A percentile compares a stretch with the other conserved stretches of the same genome.
Conservation (phyloP, 1,140 invertebrate genomes). For the Drosophila arawakana region DNA sequence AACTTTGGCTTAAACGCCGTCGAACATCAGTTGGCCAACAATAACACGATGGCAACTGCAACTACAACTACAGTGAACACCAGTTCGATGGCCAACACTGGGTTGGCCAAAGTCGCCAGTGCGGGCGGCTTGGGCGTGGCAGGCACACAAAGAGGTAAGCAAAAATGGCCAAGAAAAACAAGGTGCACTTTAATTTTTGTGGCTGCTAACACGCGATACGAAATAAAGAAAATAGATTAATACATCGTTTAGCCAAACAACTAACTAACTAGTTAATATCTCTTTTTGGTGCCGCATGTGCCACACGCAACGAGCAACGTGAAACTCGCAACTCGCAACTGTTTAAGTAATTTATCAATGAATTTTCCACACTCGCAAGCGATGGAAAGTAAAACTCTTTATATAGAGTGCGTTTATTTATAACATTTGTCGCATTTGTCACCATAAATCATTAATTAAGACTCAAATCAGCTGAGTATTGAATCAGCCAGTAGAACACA, state of each 20-base stretch:
- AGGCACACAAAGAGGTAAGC: conserved; percentile 59
- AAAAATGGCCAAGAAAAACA: background rate
- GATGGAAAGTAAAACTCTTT: conserved; percentile 16
- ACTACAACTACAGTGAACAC: conserved; percentile 20
- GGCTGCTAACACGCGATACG: conserved; percentile 44
- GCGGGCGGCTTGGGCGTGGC: conserved; percentile 16
- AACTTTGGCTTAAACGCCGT: background rate
- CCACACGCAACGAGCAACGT: conserved; percentile 29
- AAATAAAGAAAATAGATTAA: conserved; percentile 11
- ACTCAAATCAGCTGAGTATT: background rate
- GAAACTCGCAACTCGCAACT: background rate
- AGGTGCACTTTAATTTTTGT: conserved; percentile 17
- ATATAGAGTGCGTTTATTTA: conserved; percentile 7
- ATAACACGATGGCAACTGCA: background rate
- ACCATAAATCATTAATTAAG: conserved; percentile 27
- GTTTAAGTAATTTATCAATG: conserved; percentile 36
- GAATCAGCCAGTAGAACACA: background rate
- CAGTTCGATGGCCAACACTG: conserved; percentile 2
- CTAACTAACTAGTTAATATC: conserved; percentile 15
- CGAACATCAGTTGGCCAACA: background rate
- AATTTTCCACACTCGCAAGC: background rate
- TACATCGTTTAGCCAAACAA: conserved; percentile 24
- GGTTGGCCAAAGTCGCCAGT: conserved; percentile 14
- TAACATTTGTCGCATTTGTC: conserved; percentile 17
- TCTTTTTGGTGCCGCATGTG: background rate